Conservation (phyloP, 2,797 vertebrate genomes). For the Salmo trutta region DNA sequence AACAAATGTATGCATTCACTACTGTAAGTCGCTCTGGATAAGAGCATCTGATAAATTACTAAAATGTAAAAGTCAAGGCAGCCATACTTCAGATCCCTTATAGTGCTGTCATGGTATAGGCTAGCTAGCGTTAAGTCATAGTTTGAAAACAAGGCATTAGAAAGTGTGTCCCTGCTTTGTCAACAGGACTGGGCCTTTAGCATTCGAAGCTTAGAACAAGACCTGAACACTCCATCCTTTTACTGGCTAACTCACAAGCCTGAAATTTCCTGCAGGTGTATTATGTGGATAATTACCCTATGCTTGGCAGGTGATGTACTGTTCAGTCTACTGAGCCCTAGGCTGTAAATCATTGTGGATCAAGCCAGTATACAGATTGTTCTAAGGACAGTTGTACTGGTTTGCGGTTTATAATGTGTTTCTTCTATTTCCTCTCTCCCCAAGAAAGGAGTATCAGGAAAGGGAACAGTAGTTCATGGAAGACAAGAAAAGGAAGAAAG, state of each 20-base stretch:
- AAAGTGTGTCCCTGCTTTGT: background rate
- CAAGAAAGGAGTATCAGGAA: slow-evolving; percentile 93
- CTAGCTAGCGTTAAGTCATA: background rate
- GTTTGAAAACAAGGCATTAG: background rate
- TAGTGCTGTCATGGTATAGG: background rate
- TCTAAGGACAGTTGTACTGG: background rate
- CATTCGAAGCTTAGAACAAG: background rate
- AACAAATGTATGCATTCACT: no score
- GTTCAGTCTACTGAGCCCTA: slow-evolving; percentile 26
- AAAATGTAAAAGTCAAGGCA: background rate
- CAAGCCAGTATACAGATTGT: background rate
- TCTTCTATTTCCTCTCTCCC: slow-evolving; percentile 13
- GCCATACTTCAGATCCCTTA: background rate
- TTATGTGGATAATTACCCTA: slow-evolving; percentile 26
- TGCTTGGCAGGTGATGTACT: background rate
- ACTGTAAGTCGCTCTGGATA: no score
- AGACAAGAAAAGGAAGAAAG: slow-evolving; percentile 99
- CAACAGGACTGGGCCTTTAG: background rate
- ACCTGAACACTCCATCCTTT: background rate
- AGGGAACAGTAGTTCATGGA: slow-evolving; percentile 99
- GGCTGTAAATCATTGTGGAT: slow-evolving; percentile 16
- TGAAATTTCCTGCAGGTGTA: slow-evolving; percentile 25
- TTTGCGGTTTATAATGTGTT: background rate
- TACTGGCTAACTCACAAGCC: slow-evolving; percentile 9
- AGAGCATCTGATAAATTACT: no score